Evolutionary conservation across 2,888 invertebrate genomes (phyloP).

Genomic region (Paralinhomoeus sp.): DNA sequence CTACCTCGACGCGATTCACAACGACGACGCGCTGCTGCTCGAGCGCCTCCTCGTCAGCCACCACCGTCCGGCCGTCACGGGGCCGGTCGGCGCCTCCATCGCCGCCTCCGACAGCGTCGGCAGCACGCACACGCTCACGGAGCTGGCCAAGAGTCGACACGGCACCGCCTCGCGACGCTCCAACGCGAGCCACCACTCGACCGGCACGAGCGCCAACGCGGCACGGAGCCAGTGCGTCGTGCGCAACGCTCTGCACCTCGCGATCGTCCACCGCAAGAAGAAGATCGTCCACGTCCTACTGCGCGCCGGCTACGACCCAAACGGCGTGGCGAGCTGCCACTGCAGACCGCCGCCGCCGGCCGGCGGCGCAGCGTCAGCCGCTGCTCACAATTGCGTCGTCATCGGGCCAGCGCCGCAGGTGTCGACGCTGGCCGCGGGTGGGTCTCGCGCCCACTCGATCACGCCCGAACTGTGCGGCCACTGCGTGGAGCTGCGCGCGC

Average conservation of each 20-base stretch:
- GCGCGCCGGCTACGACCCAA: slow-evolving; percentile 36
- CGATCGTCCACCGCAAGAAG: slow-evolving; percentile 36
- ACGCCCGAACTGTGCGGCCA: slow-evolving; percentile 29
- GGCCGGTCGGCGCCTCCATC: no score
- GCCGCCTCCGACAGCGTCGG: slow-evolving; percentile 24
- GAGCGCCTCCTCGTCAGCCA: slow-evolving; percentile 26
- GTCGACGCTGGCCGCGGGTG: not conserved
- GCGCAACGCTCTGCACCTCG: slow-evolving; percentile 36
- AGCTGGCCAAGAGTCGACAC: slow-evolving; percentile 21
- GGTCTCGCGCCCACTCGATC: slow-evolving; percentile 16
- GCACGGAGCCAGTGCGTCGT: slow-evolving; percentile 25
- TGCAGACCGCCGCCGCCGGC: slow-evolving; percentile 19
- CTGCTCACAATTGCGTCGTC: no score
- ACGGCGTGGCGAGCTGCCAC: slow-evolving; percentile 31
- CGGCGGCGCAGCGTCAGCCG: no score
- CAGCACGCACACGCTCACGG: slow-evolving; percentile 24
- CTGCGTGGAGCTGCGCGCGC: slow-evolving; percentile 33
- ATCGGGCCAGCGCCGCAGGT: no score
- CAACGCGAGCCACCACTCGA: no score
- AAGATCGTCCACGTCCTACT: slow-evolving; percentile 31
- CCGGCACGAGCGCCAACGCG: no score
- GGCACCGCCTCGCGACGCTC: slow-evolving; percentile 17
- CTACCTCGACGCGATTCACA: not conserved
- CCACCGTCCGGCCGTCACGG: slow-evolving; percentile 23
- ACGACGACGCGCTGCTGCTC: slow-evolving; percentile 13